Evolutionary conservation across 1,140 invertebrate species (phyloP).

Genomic region (Zaprionus inermis): DNA sequence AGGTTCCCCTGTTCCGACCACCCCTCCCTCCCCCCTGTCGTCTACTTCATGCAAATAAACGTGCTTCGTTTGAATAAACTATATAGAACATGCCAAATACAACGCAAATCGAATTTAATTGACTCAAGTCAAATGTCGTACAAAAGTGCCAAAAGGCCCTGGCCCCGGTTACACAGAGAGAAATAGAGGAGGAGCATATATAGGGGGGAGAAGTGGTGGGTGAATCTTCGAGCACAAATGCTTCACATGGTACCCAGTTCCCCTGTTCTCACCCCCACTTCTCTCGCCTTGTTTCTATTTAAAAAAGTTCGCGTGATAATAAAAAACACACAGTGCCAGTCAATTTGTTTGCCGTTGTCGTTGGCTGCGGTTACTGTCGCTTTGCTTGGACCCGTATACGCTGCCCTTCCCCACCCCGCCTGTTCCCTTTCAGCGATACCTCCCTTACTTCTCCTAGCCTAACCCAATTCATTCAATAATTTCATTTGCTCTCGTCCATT

Average conservation of each 20-base stretch:
- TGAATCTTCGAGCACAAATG: constrained; percentile 7
- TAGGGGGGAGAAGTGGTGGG: background rate
- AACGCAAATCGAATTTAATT: constrained; percentile 78
- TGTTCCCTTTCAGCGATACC: too few species aligned
- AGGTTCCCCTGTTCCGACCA: background rate
- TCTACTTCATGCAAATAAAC: constrained; percentile 54
- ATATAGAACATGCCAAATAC: constrained; percentile 61
- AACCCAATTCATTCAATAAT: constrained; percentile 79
- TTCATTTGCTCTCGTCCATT: constrained; percentile 69
- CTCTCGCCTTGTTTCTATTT: constrained; percentile 23
- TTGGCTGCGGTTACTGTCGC: constrained; percentile 56
- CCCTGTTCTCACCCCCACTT: background rate
- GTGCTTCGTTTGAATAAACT: constrained; percentile 66
- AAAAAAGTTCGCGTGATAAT: constrained; percentile 60
- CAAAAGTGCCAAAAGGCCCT: constrained; percentile 55
- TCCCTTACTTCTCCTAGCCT: constrained; percentile 23
- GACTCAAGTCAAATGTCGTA: constrained; percentile 72
- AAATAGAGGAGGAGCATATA: background rate
- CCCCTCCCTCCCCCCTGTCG: background rate
- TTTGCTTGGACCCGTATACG: background rate
- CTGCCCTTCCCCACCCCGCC: too few species aligned
- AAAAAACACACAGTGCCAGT: constrained; percentile 44
- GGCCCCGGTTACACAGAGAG: constrained; percentile 20
- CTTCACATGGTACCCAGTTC: background rate
- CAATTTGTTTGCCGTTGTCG: constrained; percentile 72